phyloP scores from a whole-genome alignment of 2,113 vertebrate genomes.

The Gopherus evgoodei region DNA sequence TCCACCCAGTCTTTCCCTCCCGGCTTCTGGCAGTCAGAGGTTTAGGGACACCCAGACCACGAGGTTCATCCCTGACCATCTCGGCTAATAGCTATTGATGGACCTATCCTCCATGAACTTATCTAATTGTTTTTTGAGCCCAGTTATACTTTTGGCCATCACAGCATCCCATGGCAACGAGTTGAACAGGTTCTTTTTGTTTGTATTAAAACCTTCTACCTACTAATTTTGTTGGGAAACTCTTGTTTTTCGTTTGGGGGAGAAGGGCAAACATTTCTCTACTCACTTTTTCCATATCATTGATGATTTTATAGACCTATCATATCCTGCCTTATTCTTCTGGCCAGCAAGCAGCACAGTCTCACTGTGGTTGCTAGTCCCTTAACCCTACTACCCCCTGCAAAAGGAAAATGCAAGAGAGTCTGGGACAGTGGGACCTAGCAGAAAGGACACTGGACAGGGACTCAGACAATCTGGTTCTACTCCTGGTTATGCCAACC shows the following conservation, averaged over 20 bases:
- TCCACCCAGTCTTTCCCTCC: not conserved
- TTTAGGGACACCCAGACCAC: not conserved
- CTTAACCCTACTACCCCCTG: no score
- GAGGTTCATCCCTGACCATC: not conserved
- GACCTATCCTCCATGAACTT: not conserved
- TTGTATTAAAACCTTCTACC: not conserved
- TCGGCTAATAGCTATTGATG: not conserved
- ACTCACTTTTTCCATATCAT: not conserved
- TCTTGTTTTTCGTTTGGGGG: not conserved
- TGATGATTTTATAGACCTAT: not conserved
- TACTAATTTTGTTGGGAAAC: not conserved
- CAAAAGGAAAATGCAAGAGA: not conserved
- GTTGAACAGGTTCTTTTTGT: not conserved
- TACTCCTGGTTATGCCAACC: not conserved
- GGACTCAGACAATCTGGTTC: not conserved
- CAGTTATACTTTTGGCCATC: not conserved
- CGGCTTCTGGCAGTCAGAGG: not conserved
- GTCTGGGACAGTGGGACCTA: not conserved
- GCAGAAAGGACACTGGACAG: not conserved
- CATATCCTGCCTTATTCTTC: not conserved
- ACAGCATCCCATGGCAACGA: not conserved
- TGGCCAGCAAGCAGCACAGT: not conserved
- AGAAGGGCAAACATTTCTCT: not conserved
- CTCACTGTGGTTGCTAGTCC: no score
- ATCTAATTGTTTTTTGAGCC: not conserved